Evolutionary conservation across 1,140 invertebrate genomes (phyloP).

Genomic region (Sipha flava): DNA sequence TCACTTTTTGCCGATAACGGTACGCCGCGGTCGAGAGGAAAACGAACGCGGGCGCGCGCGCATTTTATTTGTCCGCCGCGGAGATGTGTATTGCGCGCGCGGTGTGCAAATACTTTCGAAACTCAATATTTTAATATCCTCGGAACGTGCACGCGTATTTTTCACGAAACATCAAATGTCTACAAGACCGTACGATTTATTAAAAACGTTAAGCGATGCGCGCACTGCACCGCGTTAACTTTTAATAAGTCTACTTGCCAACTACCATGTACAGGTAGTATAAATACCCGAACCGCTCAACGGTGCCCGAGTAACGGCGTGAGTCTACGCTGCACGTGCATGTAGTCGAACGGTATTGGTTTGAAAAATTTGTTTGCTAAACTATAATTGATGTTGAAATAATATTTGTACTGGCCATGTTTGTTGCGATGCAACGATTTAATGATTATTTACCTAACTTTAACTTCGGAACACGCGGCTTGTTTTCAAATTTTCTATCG

Average conservation of each 20-base stretch:
- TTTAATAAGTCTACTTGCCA: not conserved
- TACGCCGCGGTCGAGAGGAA: no score
- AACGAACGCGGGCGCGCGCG: no score
- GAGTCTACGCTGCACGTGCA: no score
- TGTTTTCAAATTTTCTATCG: not conserved
- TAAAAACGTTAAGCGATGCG: constrained; percentile 5
- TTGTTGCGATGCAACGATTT: constrained; percentile 2
- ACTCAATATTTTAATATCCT: no score
- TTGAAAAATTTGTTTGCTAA: constrained; percentile 4
- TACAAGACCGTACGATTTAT: not conserved
- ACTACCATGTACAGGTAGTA: not conserved
- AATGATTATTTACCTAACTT: not conserved
- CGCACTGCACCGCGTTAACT: not conserved
- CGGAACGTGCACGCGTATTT: no score
- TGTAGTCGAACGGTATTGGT: not conserved
- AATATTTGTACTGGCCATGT: not conserved
- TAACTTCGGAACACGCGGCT: not conserved
- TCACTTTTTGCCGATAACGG: no score
- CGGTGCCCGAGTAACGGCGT: no score
- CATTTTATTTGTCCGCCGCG: no score
- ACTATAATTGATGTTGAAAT: constrained; percentile 1
- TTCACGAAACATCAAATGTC: not conserved
- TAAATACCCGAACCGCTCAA: no score
- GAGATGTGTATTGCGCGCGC: no score
- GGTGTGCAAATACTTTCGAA: no score